phyloP scores from a whole-genome alignment of 2,888 invertebrate genomes.

The Malthinus flaveolus region DNA sequence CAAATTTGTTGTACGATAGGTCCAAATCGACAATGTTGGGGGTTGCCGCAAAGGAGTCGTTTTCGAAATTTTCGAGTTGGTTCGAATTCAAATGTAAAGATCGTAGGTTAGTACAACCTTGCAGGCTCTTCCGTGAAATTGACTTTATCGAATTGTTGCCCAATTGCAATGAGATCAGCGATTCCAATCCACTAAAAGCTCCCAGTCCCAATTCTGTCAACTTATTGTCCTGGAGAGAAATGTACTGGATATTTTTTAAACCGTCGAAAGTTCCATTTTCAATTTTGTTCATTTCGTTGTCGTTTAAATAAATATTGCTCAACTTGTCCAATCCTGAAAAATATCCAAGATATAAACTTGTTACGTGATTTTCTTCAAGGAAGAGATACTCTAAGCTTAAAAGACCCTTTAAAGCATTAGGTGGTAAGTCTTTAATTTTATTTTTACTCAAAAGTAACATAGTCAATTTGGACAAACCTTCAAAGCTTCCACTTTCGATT shows the following conservation, averaged over 20 bases:
- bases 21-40: background rate
- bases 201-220: background rate
- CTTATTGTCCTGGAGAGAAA: background rate
- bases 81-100: background rate
- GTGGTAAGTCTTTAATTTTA: background rate
- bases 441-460: background rate
- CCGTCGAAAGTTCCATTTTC: background rate
- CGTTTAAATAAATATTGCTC: background rate
- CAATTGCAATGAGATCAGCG: background rate
- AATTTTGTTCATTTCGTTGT: background rate
- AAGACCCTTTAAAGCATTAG: background rate
- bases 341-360: too few species aligned
- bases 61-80: background rate
- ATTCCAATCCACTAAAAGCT: background rate
- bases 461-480: background rate
- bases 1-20: background rate
- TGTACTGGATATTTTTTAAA: background rate
- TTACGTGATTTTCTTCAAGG: too few species aligned
- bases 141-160: background rate
- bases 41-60: background rate
- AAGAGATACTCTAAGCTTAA: background rate
- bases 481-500: background rate
- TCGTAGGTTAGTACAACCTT: background rate
- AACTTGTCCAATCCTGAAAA: too few species aligned
- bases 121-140: background rate